A percentile compares a stretch with the other conserved stretches of the same genome.
Evolutionary conservation across 2,888 invertebrate species (phyloP).

Genomic region (Anoplius nigerrimus): DNA sequence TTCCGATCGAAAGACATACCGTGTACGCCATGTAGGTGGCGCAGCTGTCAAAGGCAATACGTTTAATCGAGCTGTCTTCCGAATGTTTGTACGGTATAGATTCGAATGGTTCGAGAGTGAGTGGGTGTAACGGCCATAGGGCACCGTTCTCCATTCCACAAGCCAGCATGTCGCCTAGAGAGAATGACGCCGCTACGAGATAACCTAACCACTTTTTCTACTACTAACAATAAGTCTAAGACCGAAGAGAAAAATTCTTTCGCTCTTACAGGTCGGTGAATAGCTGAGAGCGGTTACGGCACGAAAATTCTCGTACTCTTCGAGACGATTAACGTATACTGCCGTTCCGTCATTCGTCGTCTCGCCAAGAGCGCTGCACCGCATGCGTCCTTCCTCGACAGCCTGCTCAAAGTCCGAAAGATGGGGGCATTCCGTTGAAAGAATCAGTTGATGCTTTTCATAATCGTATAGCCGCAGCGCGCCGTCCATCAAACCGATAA

Average conservation of each 20-base stretch:
- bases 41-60: constrained; percentile 77
- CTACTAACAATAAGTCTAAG: not conserved
- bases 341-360: constrained; percentile 28
- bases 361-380: constrained; percentile 25
- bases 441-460: constrained; percentile 34
- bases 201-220: constrained; percentile 65
- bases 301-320: constrained; percentile 36
- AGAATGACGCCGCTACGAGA: too few species aligned
- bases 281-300: constrained; percentile 74
- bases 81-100: constrained; percentile 76
- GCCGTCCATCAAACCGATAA: constrained; percentile 45
- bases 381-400: too few species aligned
- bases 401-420: too few species aligned
- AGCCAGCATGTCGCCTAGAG: constrained; percentile 70
- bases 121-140: constrained; percentile 79
- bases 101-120: constrained; percentile 76
- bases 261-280: constrained; percentile 77
- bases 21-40: constrained; percentile 78
- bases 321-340: constrained; percentile 50
- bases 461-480: constrained; percentile 56
- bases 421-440: constrained; percentile 39
- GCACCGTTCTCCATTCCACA: constrained; percentile 80
- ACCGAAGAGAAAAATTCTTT: not conserved
- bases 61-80: constrained; percentile 72
- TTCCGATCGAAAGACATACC: too few species aligned